These are phyloP conservation scores for Coregonus sp. DNA, from an alignment of 2,797 vertebrate species.

Conservation along the genomic window DNA sequence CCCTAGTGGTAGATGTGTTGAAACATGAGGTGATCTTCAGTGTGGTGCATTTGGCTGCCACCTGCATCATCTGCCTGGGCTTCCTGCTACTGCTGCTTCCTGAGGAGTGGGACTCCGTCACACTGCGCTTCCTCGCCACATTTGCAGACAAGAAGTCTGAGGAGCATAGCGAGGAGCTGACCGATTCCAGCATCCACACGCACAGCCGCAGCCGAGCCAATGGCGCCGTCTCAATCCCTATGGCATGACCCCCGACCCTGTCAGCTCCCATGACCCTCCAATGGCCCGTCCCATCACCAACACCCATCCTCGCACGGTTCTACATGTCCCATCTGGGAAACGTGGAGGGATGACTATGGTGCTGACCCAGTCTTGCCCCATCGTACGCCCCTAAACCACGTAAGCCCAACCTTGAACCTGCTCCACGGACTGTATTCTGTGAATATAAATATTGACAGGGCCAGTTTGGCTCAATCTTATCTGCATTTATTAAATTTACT, in stretches of 20 bases:
- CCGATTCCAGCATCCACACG: conserved; percentile 85
- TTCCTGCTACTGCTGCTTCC: conserved; percentile 96
- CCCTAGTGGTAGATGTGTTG: conserved; percentile 89
- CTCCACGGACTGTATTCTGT: conserved; percentile 82
- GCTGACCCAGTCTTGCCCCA: conserved; percentile 19
- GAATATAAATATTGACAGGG: conserved; percentile 79
- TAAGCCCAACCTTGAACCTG: conserved; percentile 58
- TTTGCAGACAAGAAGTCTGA: conserved; percentile 94
- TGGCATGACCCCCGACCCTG: conserved; percentile 82
- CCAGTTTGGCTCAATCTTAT: conserved; percentile 72
- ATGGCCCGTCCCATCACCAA: background rate
- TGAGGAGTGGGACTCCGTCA: conserved; percentile 97
- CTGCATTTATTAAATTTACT: conserved; percentile 75
- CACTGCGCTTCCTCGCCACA: conserved; percentile 89
- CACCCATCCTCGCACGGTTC: conserved; percentile 32
- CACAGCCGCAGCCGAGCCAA: conserved; percentile 92
- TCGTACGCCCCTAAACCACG: conserved; percentile 51
- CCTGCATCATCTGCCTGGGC: conserved; percentile 93
- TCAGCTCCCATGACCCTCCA: conserved; percentile 51
- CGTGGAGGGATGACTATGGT: conserved; percentile 28
- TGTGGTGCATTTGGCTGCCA: conserved; percentile 91
- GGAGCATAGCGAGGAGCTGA: conserved; percentile 87
- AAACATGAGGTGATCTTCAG: conserved; percentile 99
- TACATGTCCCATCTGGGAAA: conserved; percentile 31
- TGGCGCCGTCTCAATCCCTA: conserved; percentile 89